phyloP scores from a whole-genome alignment of 2,113 vertebrate genomes.

The Phocoena sinus region DNA sequence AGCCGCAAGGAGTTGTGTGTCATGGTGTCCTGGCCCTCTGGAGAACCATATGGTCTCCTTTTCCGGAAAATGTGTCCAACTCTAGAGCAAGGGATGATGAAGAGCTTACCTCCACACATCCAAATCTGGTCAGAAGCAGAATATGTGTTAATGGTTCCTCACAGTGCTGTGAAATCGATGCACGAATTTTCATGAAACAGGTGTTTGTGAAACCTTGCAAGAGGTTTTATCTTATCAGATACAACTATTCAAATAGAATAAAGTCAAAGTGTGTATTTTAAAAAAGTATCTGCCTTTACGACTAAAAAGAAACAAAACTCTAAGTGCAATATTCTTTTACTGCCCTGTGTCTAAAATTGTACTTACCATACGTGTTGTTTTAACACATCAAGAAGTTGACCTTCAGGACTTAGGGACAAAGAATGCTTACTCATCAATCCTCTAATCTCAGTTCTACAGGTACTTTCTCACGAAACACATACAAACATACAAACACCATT shows the following conservation, averaged over 20 bases:
- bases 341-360: background rate
- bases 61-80: slow-evolving; percentile 99
- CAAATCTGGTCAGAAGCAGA: slow-evolving; percentile 87
- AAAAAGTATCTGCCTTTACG: background rate
- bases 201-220: too few species aligned
- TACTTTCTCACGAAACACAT: background rate
- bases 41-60: slow-evolving; percentile 93
- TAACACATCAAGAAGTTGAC: too few species aligned
- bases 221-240: background rate
- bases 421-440: background rate
- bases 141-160: background rate
- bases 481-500: background rate
- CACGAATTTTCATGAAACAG: background rate
- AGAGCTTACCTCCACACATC: slow-evolving; percentile 96
- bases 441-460: background rate
- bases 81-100: slow-evolving; percentile 96
- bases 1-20: slow-evolving; percentile 94
- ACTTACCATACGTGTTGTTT: background rate
- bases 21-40: slow-evolving; percentile 96
- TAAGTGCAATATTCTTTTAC: too few species aligned
- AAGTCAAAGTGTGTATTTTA: background rate
- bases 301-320: background rate
- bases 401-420: background rate
- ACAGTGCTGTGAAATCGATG: fast-evolving
- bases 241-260: background rate